Evolutionary conservation across 2,797 vertebrate species (phyloP), one percentile per base, ranked within the genome.

Genomic region (Urophycis tenuis): DNA sequence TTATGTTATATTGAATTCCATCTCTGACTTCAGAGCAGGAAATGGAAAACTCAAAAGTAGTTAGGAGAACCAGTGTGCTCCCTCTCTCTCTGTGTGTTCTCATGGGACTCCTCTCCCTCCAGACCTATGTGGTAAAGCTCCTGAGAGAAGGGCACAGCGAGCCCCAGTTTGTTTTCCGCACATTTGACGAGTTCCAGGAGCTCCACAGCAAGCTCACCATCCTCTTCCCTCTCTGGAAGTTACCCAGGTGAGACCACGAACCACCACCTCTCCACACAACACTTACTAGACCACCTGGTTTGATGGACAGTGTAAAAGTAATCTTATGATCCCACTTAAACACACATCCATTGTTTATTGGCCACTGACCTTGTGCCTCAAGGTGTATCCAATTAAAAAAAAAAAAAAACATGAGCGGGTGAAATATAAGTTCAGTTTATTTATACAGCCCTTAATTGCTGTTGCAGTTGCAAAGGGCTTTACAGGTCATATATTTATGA

Each of bases 171-270:
- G 91, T 99, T 82, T 98, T 98, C 90, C 94, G 97, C 83, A 99
- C 97, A 31, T 99, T 99, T 87, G 97, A 99, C 73, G 97, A 99
- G 87, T 99, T 99, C 89, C 97, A 98, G 89, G 97, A 99, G 90
- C 95, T 99, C 69, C 97, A 99, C 91, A 99, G 97, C 91, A 99
- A 99, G 81, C 94, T 99, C 78, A 92, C 92, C 84, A 95, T 98
- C 88, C 92, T 98, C 69, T 99, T 99, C 87, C 96, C 96, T 31
- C 94, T 98, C 76, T 98, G 97, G 97, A 99, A 97, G 87, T 92
- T 99, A 85, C 97, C 97, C 19, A 93, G 97, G 97, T 99, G 79
- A 22, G 22, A 1, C 19, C 9, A 12, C 29, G 33, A 3, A 75
- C 45, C 9, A 31, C 17, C 36, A 6, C 7, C 0, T 15, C 29